phyloP scores from a whole-genome alignment of 2,113 vertebrate genomes.

The Rafetus swinhoei region DNA sequence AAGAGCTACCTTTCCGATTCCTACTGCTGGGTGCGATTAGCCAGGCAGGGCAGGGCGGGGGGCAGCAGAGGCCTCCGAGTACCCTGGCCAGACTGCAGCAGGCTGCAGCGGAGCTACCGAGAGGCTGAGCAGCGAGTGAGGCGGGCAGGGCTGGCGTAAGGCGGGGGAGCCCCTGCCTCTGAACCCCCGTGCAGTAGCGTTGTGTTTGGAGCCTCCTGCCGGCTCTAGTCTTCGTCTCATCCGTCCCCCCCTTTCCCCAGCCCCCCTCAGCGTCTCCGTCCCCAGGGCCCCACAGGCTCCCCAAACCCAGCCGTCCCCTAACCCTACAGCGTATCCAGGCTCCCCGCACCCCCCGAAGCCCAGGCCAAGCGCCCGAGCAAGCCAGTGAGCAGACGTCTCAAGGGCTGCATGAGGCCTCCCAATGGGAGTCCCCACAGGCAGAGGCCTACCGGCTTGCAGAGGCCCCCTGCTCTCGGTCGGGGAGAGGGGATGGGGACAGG shows the following conservation, averaged over 20 bases:
- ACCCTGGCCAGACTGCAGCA: background rate
- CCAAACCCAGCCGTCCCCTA: background rate
- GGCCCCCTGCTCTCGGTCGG: accelerated
- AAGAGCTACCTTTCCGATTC: background rate
- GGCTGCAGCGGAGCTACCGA: background rate
- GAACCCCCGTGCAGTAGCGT: background rate
- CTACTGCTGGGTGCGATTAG: background rate
- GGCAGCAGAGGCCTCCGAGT: background rate
- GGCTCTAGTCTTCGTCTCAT: background rate
- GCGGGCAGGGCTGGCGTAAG: constrained; percentile 2
- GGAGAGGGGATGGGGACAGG: accelerated
- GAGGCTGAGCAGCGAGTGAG: background rate
- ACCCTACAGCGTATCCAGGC: background rate
- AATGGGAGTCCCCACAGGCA: accelerated
- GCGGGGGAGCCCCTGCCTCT: background rate
- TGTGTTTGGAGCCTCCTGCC: background rate
- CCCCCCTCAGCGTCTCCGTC: accelerated
- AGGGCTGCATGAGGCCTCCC: background rate
- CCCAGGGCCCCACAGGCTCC: background rate
- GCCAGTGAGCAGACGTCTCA: too few species aligned
- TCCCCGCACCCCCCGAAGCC: background rate
- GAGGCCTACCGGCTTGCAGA: accelerated
- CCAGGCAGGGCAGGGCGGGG: background rate
- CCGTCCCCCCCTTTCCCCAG: background rate
- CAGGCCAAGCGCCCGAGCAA: background rate